Evolutionary conservation across 2,888 invertebrate genomes (phyloP).

Genomic region (Tipula vernalis): DNA sequence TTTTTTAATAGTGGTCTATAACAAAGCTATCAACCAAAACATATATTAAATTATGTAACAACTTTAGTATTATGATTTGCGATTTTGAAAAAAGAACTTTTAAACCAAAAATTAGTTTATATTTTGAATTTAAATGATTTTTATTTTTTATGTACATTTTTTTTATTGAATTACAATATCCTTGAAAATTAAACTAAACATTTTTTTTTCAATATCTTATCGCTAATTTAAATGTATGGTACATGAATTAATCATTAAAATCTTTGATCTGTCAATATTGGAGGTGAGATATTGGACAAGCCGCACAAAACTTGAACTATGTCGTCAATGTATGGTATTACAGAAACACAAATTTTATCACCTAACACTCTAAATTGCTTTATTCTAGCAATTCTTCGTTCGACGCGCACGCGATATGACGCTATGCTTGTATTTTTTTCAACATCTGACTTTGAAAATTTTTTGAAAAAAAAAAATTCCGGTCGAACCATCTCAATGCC

Average conservation of each 20-base stretch:
- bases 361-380: background rate
- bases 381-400: background rate
- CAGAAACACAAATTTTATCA: background rate
- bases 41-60: background rate
- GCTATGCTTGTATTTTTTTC: background rate
- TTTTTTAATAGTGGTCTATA: no score
- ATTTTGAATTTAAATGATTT: background rate
- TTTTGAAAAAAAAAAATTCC: background rate
- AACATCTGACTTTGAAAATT: background rate
- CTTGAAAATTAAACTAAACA: background rate
- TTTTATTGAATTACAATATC: background rate
- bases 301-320: background rate
- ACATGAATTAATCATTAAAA: background rate
- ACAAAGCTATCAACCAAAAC: no score
- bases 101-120: background rate
- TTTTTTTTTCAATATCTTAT: background rate
- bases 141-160: background rate
- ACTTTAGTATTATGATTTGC: background rate
- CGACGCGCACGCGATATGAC: background rate
- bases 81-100: background rate
- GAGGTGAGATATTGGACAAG: background rate
- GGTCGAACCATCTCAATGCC: background rate
- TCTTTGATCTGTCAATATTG: background rate
- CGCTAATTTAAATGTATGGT: background rate
- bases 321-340: background rate